phyloP scores from a whole-genome alignment of 2,888 invertebrate genomes.

The Diploptera punctata region DNA sequence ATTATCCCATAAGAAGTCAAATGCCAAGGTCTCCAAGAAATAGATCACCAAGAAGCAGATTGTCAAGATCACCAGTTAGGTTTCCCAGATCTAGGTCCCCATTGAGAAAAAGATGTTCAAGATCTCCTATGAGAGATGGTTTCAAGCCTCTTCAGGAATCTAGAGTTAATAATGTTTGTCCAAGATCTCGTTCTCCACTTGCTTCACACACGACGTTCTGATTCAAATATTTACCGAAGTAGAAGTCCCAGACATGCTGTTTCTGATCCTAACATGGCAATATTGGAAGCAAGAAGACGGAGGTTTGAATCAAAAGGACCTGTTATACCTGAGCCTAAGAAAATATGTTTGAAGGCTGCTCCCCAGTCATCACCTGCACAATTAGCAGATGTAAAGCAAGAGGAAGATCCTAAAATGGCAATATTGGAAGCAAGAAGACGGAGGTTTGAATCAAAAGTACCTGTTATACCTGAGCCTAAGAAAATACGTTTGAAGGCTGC shows the following conservation, averaged over 20 bases:
- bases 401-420: too few species aligned
- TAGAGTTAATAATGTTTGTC: slow-evolving; percentile 1
- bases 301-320: slow-evolving; percentile 60
- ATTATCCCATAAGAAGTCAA: neutral
- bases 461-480: too few species aligned
- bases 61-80: slow-evolving; percentile 17
- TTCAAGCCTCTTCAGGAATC: slow-evolving; percentile 27
- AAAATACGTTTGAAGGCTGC: too few species aligned
- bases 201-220: neutral
- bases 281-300: slow-evolving; percentile 59
- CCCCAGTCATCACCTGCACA: neutral
- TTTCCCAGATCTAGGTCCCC: slow-evolving; percentile 27
- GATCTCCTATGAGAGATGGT: neutral
- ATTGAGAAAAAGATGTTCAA: neutral
- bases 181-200: slow-evolving; percentile 1
- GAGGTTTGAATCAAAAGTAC: too few species aligned
- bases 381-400: neutral
- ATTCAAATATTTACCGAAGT: neutral
- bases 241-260: slow-evolving; percentile 15
- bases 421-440: too few species aligned
- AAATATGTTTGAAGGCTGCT: slow-evolving; percentile 56
- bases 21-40: slow-evolving; percentile 22
- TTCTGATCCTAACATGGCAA: slow-evolving; percentile 52
- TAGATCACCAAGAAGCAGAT: too few species aligned
- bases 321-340: slow-evolving; percentile 57